Evolutionary conservation across 1,140 invertebrate genomes (phyloP).

Genomic region (Coelopa frigida): DNA sequence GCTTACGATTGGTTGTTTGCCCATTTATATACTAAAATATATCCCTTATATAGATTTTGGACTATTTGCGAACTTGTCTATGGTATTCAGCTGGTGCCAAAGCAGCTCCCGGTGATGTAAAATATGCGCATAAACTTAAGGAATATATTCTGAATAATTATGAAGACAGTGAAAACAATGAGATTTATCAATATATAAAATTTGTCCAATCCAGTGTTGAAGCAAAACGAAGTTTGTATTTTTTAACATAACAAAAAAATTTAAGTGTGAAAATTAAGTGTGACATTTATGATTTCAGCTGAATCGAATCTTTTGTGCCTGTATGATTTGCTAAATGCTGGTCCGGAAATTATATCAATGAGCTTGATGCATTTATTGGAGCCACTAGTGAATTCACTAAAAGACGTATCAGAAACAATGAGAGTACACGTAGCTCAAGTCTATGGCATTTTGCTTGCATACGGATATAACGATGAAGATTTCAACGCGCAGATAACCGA

Average conservation of each 20-base stretch:
- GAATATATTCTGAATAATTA: conserved; percentile 32
- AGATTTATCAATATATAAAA: conserved; percentile 39
- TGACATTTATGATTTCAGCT: conserved; percentile 14
- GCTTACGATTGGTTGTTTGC: background rate
- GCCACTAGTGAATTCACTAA: conserved; percentile 32
- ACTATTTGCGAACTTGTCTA: conserved; percentile 70
- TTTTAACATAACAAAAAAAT: background rate
- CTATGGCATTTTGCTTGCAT: conserved; percentile 36
- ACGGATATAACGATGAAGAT: conserved; percentile 27
- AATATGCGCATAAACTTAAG: conserved; percentile 24
- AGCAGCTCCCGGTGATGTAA: conserved; percentile 42
- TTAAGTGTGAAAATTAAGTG: background rate
- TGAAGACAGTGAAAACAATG: conserved; percentile 27
- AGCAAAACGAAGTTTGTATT: conserved; percentile 35
- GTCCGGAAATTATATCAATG: conserved; percentile 31
- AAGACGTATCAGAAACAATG: conserved; percentile 40
- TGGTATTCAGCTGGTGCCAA: conserved; percentile 43
- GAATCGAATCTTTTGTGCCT: conserved; percentile 35
- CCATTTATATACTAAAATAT: conserved; percentile 1
- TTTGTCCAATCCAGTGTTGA: conserved; percentile 40
- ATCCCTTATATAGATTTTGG: conserved; percentile 55
- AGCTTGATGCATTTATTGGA: conserved; percentile 33
- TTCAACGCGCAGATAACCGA: conserved; percentile 33
- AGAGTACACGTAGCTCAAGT: conserved; percentile 37
- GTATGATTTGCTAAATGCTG: conserved; percentile 39